These are phyloP conservation scores for Sebastes fasciatus DNA, from an alignment of 2,113 vertebrate genomes.

Conservation along the genomic window DNA sequence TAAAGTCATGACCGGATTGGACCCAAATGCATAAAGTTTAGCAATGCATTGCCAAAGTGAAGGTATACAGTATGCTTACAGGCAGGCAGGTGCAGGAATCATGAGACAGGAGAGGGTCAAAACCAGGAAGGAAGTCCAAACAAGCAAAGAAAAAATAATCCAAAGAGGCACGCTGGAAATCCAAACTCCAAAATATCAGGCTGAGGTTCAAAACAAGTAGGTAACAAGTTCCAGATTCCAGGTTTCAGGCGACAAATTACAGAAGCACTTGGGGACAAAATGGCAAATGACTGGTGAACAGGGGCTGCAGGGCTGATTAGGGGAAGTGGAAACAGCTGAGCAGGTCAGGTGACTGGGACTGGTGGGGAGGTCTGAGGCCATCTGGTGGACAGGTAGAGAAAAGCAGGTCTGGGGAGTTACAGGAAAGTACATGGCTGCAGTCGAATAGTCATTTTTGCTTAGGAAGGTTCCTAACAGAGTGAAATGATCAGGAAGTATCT, in stretches of 20 bases:
- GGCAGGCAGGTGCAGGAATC: neutral
- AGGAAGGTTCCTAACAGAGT: too few species aligned
- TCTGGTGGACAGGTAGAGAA: slow-evolving; percentile 7
- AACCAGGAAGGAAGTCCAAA: neutral
- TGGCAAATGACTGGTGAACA: neutral
- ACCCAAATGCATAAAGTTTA: neutral
- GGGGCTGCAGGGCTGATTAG: neutral
- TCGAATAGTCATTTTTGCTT: too few species aligned
- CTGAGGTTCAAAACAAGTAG: neutral
- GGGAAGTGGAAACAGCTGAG: neutral
- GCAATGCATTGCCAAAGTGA: neutral
- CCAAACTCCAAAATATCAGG: neutral
- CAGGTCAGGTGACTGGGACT: neutral
- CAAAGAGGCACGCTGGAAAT: neutral
- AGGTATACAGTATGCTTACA: neutral
- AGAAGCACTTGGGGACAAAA: neutral
- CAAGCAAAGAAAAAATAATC: neutral
- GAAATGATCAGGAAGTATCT: too few species aligned
- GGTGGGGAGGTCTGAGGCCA: neutral
- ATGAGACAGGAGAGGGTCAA: neutral
- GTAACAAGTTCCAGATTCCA: neutral
- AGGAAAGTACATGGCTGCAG: neutral
- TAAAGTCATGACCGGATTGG: neutral
- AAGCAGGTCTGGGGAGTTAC: neutral
- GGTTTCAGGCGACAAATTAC: neutral